Percentiles rank a stretch among this genome's conserved stretches.
phyloP scores from a whole-genome alignment of 2,797 vertebrate species.

The Okamejei kenojei region DNA sequence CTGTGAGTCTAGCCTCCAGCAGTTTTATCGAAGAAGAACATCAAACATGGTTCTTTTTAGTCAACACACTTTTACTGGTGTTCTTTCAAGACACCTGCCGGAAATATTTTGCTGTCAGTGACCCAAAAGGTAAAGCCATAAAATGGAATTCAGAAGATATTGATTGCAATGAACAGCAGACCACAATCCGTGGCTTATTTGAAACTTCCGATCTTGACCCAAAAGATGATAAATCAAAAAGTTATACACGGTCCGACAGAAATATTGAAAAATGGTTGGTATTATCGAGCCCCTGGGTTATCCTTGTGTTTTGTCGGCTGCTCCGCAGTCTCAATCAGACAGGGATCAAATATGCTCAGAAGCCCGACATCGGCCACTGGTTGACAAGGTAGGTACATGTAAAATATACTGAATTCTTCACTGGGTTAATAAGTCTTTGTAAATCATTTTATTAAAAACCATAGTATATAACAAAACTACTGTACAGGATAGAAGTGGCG shows the following conservation, averaged over 20 bases:
- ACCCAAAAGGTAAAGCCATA: slow-evolving; percentile 39
- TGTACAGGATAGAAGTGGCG: not conserved
- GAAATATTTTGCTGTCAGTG: slow-evolving; percentile 62
- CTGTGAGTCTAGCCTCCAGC: slow-evolving; percentile 79
- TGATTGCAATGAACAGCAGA: accelerated
- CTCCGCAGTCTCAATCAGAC: slow-evolving; percentile 91
- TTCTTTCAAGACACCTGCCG: slow-evolving; percentile 79
- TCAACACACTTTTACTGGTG: slow-evolving; percentile 79
- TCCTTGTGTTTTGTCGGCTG: slow-evolving; percentile 76
- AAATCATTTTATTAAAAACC: not conserved
- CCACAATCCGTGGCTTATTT: slow-evolving; percentile 39
- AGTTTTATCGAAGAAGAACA: slow-evolving; percentile 96
- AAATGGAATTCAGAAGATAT: slow-evolving; percentile 38
- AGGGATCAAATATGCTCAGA: slow-evolving; percentile 86
- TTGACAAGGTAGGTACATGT: slow-evolving; percentile 73
- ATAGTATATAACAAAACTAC: no score
- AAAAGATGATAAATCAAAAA: slow-evolving; percentile 35
- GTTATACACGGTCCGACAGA: slow-evolving; percentile 37
- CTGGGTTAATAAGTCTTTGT: not conserved
- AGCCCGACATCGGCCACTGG: slow-evolving; percentile 85
- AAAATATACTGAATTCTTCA: not conserved
- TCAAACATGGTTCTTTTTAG: slow-evolving; percentile 93
- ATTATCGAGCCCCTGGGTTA: slow-evolving; percentile 72
- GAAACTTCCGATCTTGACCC: slow-evolving; percentile 35
- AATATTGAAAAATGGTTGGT: slow-evolving; percentile 70